Evolutionary conservation across 1,140 invertebrate genomes (phyloP).

Genomic region (Lycorma delicatula): DNA sequence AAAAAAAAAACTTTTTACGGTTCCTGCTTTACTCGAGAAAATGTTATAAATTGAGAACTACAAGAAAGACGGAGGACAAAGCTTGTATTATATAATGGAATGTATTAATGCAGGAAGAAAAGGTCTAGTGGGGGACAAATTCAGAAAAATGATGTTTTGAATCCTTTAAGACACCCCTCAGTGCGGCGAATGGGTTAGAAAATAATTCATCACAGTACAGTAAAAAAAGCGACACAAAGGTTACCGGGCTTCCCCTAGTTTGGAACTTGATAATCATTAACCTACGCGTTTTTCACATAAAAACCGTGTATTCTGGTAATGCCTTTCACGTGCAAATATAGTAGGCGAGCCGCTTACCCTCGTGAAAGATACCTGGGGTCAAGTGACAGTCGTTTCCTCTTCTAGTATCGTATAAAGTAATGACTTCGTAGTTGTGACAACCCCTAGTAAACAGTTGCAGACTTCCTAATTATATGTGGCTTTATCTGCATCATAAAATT

Average conservation of each 20-base stretch:
- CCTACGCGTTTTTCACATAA: neutral
- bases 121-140: neutral
- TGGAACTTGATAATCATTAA: slow-evolving; percentile 4
- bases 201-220: neutral
- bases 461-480: too few relatives aligned
- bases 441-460: too few relatives aligned
- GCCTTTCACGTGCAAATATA: slow-evolving; percentile 4
- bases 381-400: neutral
- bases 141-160: slow-evolving; percentile 4
- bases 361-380: neutral
- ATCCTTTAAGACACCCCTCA: slow-evolving; percentile 1
- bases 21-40: neutral
- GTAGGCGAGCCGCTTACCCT: neutral
- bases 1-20: too few relatives aligned
- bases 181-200: slow-evolving; percentile 2
- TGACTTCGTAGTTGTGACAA: too few relatives aligned
- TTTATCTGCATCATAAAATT: too few relatives aligned
- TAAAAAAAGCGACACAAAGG: neutral
- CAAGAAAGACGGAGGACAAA: neutral
- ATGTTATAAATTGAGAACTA: slow-evolving; percentile 5
- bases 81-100: neutral
- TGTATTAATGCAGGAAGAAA: neutral
- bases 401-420: neutral
- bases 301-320: neutral
- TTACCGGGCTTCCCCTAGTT: neutral